Conservation (phyloP, 1,140 invertebrate genomes). For the Phocides pigmalion region DNA sequence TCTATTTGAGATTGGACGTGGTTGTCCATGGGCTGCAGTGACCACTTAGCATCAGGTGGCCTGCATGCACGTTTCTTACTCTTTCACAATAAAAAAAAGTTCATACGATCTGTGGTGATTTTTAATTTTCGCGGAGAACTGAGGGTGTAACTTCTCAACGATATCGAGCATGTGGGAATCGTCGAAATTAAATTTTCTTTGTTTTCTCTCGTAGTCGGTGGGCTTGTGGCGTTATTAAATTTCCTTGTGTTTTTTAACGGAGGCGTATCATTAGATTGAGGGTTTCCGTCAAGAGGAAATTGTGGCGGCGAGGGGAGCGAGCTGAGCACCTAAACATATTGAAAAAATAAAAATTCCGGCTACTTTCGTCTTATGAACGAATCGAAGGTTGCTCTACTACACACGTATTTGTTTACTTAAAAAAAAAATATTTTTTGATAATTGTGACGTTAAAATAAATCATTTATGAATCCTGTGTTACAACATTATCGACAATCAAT, state of each 20-base stretch:
- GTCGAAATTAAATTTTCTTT: constrained; percentile 83
- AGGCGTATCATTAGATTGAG: constrained; percentile 84
- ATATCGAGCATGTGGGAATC: constrained; percentile 82
- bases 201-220: constrained; percentile 70
- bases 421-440: no score
- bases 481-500: no score
- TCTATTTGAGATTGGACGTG: no score
- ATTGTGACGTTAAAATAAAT: no score
- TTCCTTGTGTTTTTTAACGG: constrained; percentile 84
- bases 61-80: no score
- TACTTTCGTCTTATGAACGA: constrained; percentile 55
- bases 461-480: no score
- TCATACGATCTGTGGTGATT: constrained; percentile 23
- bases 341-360: constrained; percentile 81
- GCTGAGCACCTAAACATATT: constrained; percentile 80
- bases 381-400: constrained; percentile 54
- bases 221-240: constrained; percentile 81
- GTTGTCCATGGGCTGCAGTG: no score
- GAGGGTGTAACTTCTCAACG: constrained; percentile 65
- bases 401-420: no score
- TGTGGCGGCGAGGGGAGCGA: constrained; percentile 75
- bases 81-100: no score
- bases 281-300: constrained; percentile 83
- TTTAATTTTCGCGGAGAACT: constrained; percentile 61
- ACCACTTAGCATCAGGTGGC: no score